Percentiles rank a stretch among this genome's conserved stretches.
These are phyloP conservation scores for Pseudochromis fuscus DNA, from an alignment of 2,797 vertebrate species.

Conservation along the genomic window DNA sequence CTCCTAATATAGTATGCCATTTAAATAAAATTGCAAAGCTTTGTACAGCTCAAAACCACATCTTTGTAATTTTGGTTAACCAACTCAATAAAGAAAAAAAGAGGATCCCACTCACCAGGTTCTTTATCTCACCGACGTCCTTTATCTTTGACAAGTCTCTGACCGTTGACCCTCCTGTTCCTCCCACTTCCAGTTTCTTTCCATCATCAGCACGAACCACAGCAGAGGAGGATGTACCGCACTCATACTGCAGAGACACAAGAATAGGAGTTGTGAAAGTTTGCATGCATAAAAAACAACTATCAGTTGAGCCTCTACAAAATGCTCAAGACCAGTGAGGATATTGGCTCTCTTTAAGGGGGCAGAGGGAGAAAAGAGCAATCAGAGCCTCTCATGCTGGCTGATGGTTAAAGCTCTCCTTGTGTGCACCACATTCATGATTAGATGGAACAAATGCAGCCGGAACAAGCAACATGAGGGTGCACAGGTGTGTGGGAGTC, in stretches of 20 bases:
- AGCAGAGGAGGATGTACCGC: slow-evolving; percentile 39
- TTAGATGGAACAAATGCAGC: slow-evolving; percentile 69
- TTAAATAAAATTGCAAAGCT: background rate
- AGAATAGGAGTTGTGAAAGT: slow-evolving; percentile 12
- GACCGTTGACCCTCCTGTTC: slow-evolving; percentile 51
- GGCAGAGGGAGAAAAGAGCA: slow-evolving; percentile 53
- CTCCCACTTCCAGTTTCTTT: slow-evolving; percentile 55
- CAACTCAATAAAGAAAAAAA: slow-evolving; percentile 14
- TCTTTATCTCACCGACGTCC: slow-evolving; percentile 65
- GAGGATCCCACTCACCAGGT: slow-evolving; percentile 65
- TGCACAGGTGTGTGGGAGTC: slow-evolving; percentile 78
- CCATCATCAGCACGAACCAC: slow-evolving; percentile 36
- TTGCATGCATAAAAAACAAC: background rate
- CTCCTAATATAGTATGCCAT: background rate
- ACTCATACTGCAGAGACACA: slow-evolving; percentile 62
- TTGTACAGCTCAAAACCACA: background rate
- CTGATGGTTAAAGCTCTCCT: slow-evolving; percentile 53
- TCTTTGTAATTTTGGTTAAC: slow-evolving; percentile 1
- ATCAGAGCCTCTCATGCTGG: slow-evolving; percentile 49
- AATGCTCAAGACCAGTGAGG: slow-evolving; percentile 7
- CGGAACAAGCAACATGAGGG: slow-evolving; percentile 55
- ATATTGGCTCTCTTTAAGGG: slow-evolving; percentile 23
- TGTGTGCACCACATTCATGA: slow-evolving; percentile 52
- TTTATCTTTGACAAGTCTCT: slow-evolving; percentile 57
- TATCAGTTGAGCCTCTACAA: slow-evolving; percentile 13